phyloP scores from a whole-genome alignment of 2,888 invertebrate genomes.

The Rhingia campestris region DNA sequence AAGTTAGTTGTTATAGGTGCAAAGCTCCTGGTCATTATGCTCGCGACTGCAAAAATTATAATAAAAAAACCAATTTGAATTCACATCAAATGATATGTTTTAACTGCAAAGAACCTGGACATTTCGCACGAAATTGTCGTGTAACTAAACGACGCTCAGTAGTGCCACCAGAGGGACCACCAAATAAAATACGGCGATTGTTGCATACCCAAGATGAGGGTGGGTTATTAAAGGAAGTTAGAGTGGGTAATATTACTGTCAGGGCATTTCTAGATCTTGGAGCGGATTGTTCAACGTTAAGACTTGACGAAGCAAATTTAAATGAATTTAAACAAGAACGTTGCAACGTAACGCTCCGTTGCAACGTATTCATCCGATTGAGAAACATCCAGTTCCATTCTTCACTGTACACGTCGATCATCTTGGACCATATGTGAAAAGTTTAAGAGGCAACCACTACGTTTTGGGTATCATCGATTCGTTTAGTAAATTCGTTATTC shows the following conservation, averaged over 20 bases:
- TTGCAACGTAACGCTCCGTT: not conserved
- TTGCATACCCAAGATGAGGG: slow-evolving; percentile 5
- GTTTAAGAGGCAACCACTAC: slow-evolving; percentile 44
- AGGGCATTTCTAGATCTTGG: slow-evolving; percentile 26
- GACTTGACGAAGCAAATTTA: not conserved
- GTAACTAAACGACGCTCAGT: slow-evolving; percentile 1
- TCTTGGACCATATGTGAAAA: slow-evolving; percentile 58
- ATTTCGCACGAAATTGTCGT: slow-evolving; percentile 11
- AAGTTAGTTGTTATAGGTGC: too few relatives aligned
- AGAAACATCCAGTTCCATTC: not conserved
- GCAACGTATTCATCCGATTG: slow-evolving; percentile 10
- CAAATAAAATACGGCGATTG: not conserved
- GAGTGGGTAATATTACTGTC: too few relatives aligned
- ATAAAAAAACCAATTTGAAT: too few relatives aligned
- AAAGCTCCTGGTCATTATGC: slow-evolving; percentile 1
- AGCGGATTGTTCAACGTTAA: slow-evolving; percentile 6
- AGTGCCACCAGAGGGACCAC: not conserved
- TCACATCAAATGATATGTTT: not conserved
- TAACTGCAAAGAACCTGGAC: not conserved
- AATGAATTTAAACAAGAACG: not conserved
- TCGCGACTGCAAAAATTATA: slow-evolving; percentile 3
- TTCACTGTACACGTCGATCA: slow-evolving; percentile 40
- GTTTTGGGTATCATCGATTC: slow-evolving; percentile 50
- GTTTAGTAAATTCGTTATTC: slow-evolving; percentile 52
- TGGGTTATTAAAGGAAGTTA: slow-evolving; percentile 5